phyloP scores from a whole-genome alignment of 1,140 invertebrate genomes.

The Pinna nobilis region DNA sequence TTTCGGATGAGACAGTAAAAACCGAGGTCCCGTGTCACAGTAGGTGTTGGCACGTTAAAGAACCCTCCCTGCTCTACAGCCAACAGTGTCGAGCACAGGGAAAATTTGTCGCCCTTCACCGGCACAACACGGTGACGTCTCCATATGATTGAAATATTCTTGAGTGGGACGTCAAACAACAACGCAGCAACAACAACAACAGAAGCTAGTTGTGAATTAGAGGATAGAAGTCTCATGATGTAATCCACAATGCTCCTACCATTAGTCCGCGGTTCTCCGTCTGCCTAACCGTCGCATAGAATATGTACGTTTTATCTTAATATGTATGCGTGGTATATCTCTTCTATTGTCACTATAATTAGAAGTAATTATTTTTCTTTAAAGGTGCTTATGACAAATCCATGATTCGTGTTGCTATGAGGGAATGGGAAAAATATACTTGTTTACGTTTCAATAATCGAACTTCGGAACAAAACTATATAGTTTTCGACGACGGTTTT shows the following conservation, averaged over 20 bases:
- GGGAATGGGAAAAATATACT: constrained; percentile 58
- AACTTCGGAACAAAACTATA: constrained; percentile 24
- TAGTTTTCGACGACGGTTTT: constrained; percentile 51
- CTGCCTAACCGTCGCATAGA: too few species aligned
- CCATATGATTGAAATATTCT: too few species aligned
- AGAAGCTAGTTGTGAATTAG: not conserved
- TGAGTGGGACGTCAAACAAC: too few species aligned
- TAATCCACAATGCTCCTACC: not conserved
- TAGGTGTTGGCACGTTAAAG: too few species aligned
- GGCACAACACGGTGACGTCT: too few species aligned
- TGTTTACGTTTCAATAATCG: constrained; percentile 49
- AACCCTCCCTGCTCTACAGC: too few species aligned
- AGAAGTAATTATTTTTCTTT: constrained; percentile 6
- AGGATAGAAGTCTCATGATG: not conserved
- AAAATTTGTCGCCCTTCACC: too few species aligned
- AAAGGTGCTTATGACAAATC: constrained; percentile 21
- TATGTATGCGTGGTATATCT: not conserved
- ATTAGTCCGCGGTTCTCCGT: not conserved
- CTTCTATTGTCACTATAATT: not conserved
- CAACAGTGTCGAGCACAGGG: too few species aligned
- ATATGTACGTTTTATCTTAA: not conserved
- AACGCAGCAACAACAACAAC: too few species aligned
- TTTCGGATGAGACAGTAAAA: too few species aligned
- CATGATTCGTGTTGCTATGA: constrained; percentile 47
- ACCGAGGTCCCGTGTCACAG: too few species aligned